Percentiles rank a stretch among this genome's conserved stretches.
Conservation (phyloP, 1,140 invertebrate genomes). For the Trichonephila clavipes region DNA sequence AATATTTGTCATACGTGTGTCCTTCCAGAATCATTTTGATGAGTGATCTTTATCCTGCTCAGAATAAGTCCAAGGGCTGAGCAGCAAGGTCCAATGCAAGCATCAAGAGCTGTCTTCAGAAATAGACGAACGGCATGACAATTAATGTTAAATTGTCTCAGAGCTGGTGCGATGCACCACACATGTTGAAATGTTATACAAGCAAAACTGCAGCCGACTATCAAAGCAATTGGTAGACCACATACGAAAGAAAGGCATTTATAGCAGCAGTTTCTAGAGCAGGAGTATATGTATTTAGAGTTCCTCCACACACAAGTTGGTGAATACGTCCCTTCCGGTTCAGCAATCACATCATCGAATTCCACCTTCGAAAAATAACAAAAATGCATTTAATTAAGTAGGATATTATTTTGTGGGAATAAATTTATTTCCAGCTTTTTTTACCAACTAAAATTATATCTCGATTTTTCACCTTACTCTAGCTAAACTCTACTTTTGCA, state of each 20-base stretch:
- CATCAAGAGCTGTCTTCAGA: conserved; percentile 83
- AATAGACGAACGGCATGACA: conserved; percentile 84
- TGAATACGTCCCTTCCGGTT: conserved; percentile 87
- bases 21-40: conserved; percentile 44
- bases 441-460: too few species aligned
- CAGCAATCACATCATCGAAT: conserved; percentile 90
- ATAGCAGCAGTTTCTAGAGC: conserved; percentile 87
- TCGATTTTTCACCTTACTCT: too few species aligned
- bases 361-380: conserved; percentile 83
- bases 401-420: too few species aligned
- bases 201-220: conserved; percentile 87
- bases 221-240: conserved; percentile 86
- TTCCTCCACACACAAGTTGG: conserved; percentile 88
- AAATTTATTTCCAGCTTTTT: too few species aligned
- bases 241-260: conserved; percentile 85
- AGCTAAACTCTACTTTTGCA: too few species aligned
- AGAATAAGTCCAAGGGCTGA: conserved; percentile 85
- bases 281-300: conserved; percentile 86
- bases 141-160: conserved; percentile 83
- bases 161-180: conserved; percentile 86
- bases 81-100: conserved; percentile 84
- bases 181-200: conserved; percentile 89
- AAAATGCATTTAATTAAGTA: neutral
- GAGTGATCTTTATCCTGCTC: conserved; percentile 84
- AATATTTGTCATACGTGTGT: conserved; percentile 15